These are phyloP conservation scores for Callipepla squamata DNA, from an alignment of 2,113 vertebrate species.

Conservation along the genomic window DNA sequence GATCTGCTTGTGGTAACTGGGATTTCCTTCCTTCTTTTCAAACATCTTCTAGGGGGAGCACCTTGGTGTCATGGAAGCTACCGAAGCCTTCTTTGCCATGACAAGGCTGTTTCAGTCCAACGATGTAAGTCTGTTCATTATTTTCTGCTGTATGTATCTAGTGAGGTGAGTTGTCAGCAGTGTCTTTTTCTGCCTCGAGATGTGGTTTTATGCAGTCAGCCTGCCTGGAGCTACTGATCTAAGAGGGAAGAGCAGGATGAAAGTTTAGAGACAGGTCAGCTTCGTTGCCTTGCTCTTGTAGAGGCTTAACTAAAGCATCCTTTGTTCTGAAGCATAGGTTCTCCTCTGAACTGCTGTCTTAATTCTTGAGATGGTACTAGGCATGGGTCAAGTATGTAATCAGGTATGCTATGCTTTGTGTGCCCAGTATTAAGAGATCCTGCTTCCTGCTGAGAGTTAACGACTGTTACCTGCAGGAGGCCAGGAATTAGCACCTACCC, in stretches of 20 bases:
- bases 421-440: not conserved
- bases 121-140: conserved; percentile 83
- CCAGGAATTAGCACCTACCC: not conserved
- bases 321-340: not conserved
- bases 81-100: conserved; percentile 98
- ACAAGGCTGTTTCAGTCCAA: conserved; percentile 98
- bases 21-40: conserved; percentile 4
- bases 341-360: not conserved
- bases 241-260: not conserved
- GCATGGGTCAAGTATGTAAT: not conserved
- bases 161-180: not conserved
- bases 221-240: not conserved
- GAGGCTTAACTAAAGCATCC: not conserved
- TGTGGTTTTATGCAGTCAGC: not conserved
- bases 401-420: not conserved
- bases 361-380: not conserved
- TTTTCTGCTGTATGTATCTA: not conserved
- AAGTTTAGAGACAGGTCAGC: not conserved
- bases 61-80: conserved; percentile 95
- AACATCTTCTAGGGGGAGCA: conserved; percentile 87
- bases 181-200: not conserved
- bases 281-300: not conserved
- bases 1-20: not conserved
- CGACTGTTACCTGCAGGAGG: not conserved
- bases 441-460: not conserved